Conservation (phyloP, 2,113 vertebrate genomes). For the Physeter macrocephalus region DNA sequence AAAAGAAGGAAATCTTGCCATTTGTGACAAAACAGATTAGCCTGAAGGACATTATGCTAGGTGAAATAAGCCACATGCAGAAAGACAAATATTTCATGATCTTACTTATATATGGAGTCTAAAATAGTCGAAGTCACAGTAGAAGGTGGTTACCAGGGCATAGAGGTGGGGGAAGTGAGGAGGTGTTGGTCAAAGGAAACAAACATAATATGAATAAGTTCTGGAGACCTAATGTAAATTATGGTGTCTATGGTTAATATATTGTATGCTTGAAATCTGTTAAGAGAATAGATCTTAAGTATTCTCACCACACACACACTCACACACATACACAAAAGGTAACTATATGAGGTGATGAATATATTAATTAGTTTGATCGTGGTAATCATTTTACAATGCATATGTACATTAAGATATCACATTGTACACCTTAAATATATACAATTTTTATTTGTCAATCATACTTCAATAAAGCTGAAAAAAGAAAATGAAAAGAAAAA, state of each 20-base stretch:
- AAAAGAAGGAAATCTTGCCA: too few relatives aligned
- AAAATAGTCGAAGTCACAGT: background rate
- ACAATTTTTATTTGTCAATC: background rate
- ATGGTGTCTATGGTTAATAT: background rate
- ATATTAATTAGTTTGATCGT: background rate
- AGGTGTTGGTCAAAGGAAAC: background rate
- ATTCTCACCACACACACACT: background rate
- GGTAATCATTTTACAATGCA: background rate
- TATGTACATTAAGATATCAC: background rate
- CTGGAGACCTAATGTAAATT: background rate
- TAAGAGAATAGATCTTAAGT: background rate
- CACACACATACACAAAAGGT: background rate
- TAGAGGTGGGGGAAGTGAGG: background rate
- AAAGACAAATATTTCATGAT: background rate
- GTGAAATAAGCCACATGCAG: background rate
- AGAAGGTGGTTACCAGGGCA: background rate
- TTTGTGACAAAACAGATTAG: background rate
- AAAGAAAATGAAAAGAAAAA: background rate
- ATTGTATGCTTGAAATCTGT: background rate
- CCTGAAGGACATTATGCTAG: background rate
- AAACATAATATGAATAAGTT: background rate
- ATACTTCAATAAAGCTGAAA: background rate
- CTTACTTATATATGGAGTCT: background rate
- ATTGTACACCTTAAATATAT: background rate
- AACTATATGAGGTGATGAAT: background rate